phyloP scores from a whole-genome alignment of 92 coral and sea anemone genomes.

The Palythoa caribaeorum region DNA sequence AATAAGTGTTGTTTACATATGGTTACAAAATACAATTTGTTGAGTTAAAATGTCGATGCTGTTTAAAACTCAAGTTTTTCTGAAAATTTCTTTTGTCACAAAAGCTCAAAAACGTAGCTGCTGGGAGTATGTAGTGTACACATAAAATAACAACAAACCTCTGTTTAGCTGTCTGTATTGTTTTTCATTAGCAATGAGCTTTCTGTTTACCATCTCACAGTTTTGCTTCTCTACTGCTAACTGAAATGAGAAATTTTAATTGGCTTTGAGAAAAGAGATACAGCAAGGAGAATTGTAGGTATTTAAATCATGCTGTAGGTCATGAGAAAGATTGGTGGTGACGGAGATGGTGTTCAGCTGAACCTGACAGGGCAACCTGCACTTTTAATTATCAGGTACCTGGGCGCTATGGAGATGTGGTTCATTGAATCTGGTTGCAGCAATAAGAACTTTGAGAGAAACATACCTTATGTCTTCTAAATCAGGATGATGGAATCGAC shows the following conservation, averaged over 20 bases:
- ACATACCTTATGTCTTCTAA: not conserved
- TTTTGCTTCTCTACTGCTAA: conserved; percentile 70
- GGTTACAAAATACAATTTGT: too few species aligned
- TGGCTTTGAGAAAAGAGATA: not conserved
- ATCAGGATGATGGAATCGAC: not conserved
- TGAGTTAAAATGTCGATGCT: too few species aligned
- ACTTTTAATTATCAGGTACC: not conserved
- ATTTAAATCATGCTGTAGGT: not conserved
- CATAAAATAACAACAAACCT: conserved; percentile 62
- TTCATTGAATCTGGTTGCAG: too few species aligned
- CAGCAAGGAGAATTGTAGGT: not conserved
- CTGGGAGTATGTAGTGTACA: not conserved
- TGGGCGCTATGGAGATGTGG: not conserved
- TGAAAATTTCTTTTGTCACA: too few species aligned
- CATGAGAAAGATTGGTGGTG: not conserved
- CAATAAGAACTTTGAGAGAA: too few species aligned
- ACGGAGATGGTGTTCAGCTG: not conserved
- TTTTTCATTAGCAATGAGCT: conserved; percentile 69
- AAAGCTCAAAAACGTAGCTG: too few species aligned
- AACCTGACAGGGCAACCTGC: not conserved
- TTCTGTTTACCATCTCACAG: conserved; percentile 69
- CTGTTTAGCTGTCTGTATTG: conserved; percentile 92
- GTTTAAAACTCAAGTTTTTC: too few species aligned
- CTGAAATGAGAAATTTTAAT: conserved; percentile 42
- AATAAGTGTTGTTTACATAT: too few species aligned